phyloP scores from a whole-genome alignment of 2,113 vertebrate genomes.

The Prionailurus viverrinus region DNA sequence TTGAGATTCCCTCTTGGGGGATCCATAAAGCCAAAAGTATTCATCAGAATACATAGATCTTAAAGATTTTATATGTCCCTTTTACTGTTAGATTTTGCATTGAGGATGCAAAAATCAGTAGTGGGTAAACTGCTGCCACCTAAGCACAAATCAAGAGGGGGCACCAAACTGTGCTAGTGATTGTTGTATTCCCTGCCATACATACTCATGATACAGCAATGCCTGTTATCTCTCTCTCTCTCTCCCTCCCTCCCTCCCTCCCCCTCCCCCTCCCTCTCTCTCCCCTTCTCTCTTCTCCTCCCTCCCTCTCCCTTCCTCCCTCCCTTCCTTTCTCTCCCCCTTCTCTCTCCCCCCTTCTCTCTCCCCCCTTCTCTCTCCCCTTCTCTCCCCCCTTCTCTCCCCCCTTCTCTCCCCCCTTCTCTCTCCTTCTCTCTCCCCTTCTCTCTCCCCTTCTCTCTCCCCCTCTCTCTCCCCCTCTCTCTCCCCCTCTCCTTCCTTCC shows the following conservation, averaged over 20 bases:
- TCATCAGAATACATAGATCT: background rate
- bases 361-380: rapidly evolving
- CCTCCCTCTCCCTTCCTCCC: rapidly evolving
- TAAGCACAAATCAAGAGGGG: background rate
- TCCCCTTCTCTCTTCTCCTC: rapidly evolving
- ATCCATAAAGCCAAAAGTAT: slow-evolving; percentile 29
- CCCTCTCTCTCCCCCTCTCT: no score
- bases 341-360: no score
- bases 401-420: rapidly evolving
- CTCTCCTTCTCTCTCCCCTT: rapidly evolving
- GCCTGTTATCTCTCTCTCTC: background rate
- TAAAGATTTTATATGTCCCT: slow-evolving; percentile 32
- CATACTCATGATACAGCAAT: background rate
- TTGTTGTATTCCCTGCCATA: background rate
- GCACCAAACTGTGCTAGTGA: background rate
- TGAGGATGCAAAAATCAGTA: background rate
- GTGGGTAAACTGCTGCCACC: background rate
- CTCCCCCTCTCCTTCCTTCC: no score
- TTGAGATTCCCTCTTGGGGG: background rate
- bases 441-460: no score
- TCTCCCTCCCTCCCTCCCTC: no score
- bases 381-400: no score
- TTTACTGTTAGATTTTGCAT: slow-evolving; percentile 1
- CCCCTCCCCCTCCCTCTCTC: rapidly evolving
- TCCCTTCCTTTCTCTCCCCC: rapidly evolving